Evolutionary conservation across 1,140 invertebrate genomes (phyloP).

Genomic region (Cydia fagiglandana): DNA sequence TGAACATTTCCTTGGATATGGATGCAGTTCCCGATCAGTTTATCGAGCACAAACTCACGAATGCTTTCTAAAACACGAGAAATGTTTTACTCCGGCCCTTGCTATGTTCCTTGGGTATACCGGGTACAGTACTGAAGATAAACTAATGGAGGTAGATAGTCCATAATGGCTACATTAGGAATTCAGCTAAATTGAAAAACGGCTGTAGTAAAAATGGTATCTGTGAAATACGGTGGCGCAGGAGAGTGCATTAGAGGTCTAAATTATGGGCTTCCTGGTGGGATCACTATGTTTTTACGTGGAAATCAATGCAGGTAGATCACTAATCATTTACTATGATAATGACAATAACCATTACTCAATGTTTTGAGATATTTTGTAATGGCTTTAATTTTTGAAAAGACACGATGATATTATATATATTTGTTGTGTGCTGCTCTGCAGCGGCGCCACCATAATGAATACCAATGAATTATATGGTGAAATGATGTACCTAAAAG

Average conservation of each 20-base stretch:
- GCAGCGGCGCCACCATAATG: too few species aligned
- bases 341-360: too few species aligned
- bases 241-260: slow-evolving; percentile 7
- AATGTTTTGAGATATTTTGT: too few species aligned
- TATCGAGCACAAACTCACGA: slow-evolving; percentile 58
- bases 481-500: too few species aligned
- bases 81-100: slow-evolving; percentile 69
- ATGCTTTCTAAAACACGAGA: slow-evolving; percentile 64
- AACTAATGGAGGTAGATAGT: slow-evolving; percentile 33
- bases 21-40: slow-evolving; percentile 49
- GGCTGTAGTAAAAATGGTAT: slow-evolving; percentile 23
- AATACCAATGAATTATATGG: too few species aligned
- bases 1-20: slow-evolving; percentile 45
- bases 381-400: too few species aligned
- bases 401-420: too few species aligned
- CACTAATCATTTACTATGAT: too few species aligned
- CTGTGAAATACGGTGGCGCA: slow-evolving; percentile 18
- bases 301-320: neutral
- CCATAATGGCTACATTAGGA: slow-evolving; percentile 25
- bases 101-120: slow-evolving; percentile 47
- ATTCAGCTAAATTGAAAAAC: slow-evolving; percentile 31
- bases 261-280: neutral
- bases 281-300: neutral
- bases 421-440: too few species aligned
- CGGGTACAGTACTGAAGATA: slow-evolving; percentile 47